Conservation (phyloP, 2,113 vertebrate genomes). For the Amphiprion percula region DNA sequence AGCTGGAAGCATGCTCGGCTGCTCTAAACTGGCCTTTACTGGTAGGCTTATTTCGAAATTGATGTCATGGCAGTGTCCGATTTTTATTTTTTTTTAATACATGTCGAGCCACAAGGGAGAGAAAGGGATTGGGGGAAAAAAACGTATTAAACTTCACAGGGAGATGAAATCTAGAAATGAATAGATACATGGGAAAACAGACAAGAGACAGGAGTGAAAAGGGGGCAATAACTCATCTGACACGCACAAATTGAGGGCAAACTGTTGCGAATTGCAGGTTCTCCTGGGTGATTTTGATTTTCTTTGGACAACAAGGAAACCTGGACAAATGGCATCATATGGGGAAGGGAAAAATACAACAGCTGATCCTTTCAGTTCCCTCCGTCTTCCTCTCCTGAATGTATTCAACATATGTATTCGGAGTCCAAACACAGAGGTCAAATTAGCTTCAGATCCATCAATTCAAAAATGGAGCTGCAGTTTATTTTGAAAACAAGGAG, state of each 20-base stretch:
- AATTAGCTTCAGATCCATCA: constrained; percentile 6
- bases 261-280: constrained; percentile 38
- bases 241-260: constrained; percentile 68
- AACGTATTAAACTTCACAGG: constrained; percentile 31
- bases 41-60: constrained; percentile 31
- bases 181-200: constrained; percentile 30
- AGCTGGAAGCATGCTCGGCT: constrained; percentile 21
- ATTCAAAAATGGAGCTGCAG: background rate
- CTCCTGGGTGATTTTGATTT: constrained; percentile 37
- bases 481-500: background rate
- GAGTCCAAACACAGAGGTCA: background rate
- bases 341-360: background rate
- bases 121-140: background rate
- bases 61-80: constrained; percentile 51
- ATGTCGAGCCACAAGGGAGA: constrained; percentile 17
- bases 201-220: constrained; percentile 23
- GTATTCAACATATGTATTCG: background rate
- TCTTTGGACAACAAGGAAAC: constrained; percentile 52
- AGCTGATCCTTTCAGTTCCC: constrained; percentile 16
- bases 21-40: constrained; percentile 25
- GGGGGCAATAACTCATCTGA: constrained; percentile 43
- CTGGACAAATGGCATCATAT: constrained; percentile 28
- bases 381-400: background rate
- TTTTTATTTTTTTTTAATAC: constrained; percentile 29
- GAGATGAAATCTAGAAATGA: constrained; percentile 28